These are phyloP conservation scores for Boleophthalmus pectinirostris DNA, from an alignment of 2,113 vertebrate species.

Conservation along the genomic window DNA sequence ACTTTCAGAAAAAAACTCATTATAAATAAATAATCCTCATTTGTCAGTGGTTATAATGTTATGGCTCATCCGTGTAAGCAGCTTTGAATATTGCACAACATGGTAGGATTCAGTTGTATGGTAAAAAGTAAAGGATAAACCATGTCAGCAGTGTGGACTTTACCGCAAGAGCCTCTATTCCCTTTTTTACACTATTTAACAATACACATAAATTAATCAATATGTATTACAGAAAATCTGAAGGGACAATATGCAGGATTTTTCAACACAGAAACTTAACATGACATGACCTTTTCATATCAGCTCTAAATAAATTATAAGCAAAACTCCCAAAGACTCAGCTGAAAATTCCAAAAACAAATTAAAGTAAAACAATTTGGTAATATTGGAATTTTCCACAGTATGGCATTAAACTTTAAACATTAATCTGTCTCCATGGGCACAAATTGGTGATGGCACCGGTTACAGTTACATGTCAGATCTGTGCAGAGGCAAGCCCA, in stretches of 20 bases:
- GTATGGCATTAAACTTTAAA: too few species aligned
- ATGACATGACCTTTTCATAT: too few species aligned
- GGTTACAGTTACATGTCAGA: too few species aligned
- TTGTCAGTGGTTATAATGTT: conserved; percentile 1
- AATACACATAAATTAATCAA: neutral
- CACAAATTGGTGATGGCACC: too few species aligned
- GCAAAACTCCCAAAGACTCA: neutral
- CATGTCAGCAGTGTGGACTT: conserved; percentile 6
- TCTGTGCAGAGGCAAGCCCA: too few species aligned
- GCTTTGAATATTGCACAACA: conserved; percentile 4
- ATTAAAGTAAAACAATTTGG: too few species aligned
- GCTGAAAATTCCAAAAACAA: too few species aligned
- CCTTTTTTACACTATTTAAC: neutral
- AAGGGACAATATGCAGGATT: conserved; percentile 2
- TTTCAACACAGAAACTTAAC: neutral
- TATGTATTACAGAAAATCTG: neutral
- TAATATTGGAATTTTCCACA: too few species aligned
- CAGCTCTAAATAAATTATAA: neutral
- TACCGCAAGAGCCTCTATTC: neutral
- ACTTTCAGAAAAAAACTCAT: too few species aligned
- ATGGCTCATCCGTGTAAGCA: neutral
- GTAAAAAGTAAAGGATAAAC: conserved; percentile 6
- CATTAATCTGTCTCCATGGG: too few species aligned
- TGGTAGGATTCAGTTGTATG: conserved; percentile 2
- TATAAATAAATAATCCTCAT: neutral